These are phyloP conservation scores for Lacanobia oleracea DNA, from an alignment of 2,888 invertebrate genomes.

Conservation along the genomic window DNA sequence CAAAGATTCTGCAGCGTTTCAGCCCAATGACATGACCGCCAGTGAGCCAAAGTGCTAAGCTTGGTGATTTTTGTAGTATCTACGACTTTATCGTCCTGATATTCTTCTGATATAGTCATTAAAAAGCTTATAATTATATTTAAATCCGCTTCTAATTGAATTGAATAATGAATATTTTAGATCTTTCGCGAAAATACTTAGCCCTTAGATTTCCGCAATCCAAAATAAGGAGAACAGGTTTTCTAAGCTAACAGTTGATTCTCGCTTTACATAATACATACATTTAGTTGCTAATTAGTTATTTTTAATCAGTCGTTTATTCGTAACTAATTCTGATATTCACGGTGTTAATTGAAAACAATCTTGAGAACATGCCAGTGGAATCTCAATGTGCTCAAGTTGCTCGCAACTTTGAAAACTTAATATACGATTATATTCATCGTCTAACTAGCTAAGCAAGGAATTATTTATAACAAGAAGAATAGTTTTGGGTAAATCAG, in stretches of 20 bases:
- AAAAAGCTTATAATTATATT: background rate
- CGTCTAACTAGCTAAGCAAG: background rate
- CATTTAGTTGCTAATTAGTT: slow-evolving; percentile 25
- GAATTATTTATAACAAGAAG: background rate
- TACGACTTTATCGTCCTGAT: background rate
- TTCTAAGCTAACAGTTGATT: slow-evolving; percentile 1
- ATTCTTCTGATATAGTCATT: background rate
- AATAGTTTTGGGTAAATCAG: background rate
- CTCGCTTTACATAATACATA: slow-evolving; percentile 9
- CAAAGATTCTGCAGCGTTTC: background rate
- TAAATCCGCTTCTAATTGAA: background rate
- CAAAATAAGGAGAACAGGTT: background rate
- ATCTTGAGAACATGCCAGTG: slow-evolving; percentile 6
- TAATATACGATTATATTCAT: background rate
- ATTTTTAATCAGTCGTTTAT: slow-evolving; percentile 8
- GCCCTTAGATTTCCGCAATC: background rate
- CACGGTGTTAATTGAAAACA: slow-evolving; percentile 27
- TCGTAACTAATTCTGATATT: slow-evolving; percentile 36
- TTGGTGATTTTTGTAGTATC: background rate
- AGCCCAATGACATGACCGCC: too few species aligned
- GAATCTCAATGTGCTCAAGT: slow-evolving; percentile 4
- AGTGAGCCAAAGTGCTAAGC: background rate
- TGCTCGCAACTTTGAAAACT: background rate
- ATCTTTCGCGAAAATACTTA: background rate
- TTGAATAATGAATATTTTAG: too few species aligned